Base-by-base conservation (phyloP, 1,140 invertebrate species). In the Cotesia typhae region DNA sequence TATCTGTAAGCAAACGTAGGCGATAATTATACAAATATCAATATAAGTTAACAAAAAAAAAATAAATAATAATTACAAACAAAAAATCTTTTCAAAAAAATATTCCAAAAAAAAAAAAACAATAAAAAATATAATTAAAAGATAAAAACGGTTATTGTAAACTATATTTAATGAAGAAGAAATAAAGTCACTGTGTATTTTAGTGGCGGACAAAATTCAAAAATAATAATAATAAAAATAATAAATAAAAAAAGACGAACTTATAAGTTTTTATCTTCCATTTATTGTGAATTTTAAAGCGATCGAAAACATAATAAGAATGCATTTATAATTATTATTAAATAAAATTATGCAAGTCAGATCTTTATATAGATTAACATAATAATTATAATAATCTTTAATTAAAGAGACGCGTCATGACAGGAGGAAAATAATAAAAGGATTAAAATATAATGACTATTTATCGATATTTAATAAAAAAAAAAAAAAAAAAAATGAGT, bases 1-100 rank as follows among this genome's bases (percentile, higher is more conserved):
- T 47, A 66, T 68, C 53, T 73, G 73, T 75, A 75, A 75, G 71
- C 68, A 67, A 72, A 74, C 61, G 67, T 75, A 75, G 74, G 67
- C 65, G 63, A 72, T 75, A 75, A 66, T 70, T 70, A 75, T 72
- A 75, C 70, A 66, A 75, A 73, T 73, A 72, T 67, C 37, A 57
- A 72, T 71, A 73, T 72, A 72, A 72, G 53, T 41, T 63, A 67
- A 36, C 55, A 75, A 51, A 59, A 57, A 72, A 35, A 20, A 47
- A 47, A 17, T 1, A 17, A 17, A 17, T 14, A 14, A 14, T 5
- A 55, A 52, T 67, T 37, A 35, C 20, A 59, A 38, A 38, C n/a
- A 72, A 55, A 70, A 60, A 71, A 51, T 68, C 37, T 38, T 37
- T 47, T 37, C 17, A 41, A 67, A 52, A 52, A 63, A 55, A 10